Conservation (phyloP, 1,140 invertebrate species). For the Harpegnathos saltator region DNA sequence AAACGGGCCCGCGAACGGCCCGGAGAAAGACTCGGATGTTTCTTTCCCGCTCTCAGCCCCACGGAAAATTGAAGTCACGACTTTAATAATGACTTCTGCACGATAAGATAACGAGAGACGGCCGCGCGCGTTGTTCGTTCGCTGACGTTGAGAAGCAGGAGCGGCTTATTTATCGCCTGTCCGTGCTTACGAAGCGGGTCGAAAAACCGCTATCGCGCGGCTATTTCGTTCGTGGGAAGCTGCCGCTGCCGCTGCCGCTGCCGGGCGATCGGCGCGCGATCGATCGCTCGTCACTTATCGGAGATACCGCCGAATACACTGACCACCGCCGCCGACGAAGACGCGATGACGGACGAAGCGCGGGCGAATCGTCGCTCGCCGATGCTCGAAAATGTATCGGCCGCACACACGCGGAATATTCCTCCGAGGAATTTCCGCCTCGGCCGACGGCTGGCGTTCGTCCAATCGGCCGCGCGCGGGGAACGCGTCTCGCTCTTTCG, state of each 20-base stretch:
- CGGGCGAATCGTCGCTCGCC: background rate
- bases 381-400: slow-evolving; percentile 20
- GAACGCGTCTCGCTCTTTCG: slow-evolving; percentile 33
- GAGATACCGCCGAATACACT: background rate
- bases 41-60: slow-evolving; percentile 10
- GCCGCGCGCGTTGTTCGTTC: too few relatives aligned
- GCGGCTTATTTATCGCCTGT: slow-evolving; percentile 13
- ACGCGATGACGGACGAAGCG: too few relatives aligned
- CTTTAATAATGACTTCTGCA: slow-evolving; percentile 22
- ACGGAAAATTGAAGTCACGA: background rate
- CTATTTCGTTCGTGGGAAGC: slow-evolving; percentile 16
- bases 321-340: background rate
- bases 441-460: slow-evolving; percentile 34
- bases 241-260: too few relatives aligned
- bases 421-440: slow-evolving; percentile 50
- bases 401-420: slow-evolving; percentile 47
- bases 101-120: slow-evolving; percentile 43
- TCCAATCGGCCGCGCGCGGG: slow-evolving; percentile 59
- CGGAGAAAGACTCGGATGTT: slow-evolving; percentile 27
- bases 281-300: background rate
- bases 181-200: slow-evolving; percentile 16
- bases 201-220: slow-evolving; percentile 40
- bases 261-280: background rate
- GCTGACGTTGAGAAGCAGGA: slow-evolving; percentile 35
- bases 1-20: background rate